A percentile compares a stretch with the other conserved stretches of the same genome.
phyloP scores from a whole-genome alignment of 1,140 invertebrate genomes.

The Dolichoris vasculosae region DNA sequence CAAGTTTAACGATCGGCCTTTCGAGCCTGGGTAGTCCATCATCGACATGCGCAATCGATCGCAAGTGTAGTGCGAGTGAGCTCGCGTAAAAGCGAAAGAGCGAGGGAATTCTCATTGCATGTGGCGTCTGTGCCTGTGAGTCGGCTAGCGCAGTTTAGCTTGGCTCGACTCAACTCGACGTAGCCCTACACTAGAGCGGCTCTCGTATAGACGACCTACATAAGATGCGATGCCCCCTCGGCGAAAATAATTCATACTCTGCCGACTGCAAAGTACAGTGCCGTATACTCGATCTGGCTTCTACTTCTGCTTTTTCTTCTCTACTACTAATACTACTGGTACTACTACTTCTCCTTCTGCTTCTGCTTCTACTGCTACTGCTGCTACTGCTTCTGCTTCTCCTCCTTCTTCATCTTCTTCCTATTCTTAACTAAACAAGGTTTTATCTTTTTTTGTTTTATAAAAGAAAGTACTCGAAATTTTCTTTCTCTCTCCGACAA shows the following conservation, averaged over 20 bases:
- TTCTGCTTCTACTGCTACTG: not conserved
- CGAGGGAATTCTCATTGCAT: slow-evolving; percentile 14
- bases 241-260: slow-evolving; percentile 74
- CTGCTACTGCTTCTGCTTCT: not conserved
- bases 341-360: not conserved
- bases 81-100: not conserved
- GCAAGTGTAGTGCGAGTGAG: not conserved
- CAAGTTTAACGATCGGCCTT: slow-evolving; percentile 21
- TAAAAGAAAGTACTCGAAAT: not conserved
- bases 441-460: slow-evolving; percentile 4
- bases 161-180: not conserved
- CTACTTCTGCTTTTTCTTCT: not conserved
- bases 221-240: slow-evolving; percentile 75
- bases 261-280: slow-evolving; percentile 50
- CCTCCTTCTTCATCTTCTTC: not conserved
- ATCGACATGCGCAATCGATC: slow-evolving; percentile 20
- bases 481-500: not conserved
- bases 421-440: not conserved
- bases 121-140: not conserved
- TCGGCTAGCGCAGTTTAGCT: slow-evolving; percentile 9
- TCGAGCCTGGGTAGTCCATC: slow-evolving; percentile 13
- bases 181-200: slow-evolving; percentile 41
- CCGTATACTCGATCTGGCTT: slow-evolving; percentile 35
- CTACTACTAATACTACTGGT: not conserved
- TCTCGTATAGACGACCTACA: slow-evolving; percentile 72